Evolutionary conservation across 2,113 vertebrate species (phyloP).

Genomic region (Orientallactaga bullata): DNA sequence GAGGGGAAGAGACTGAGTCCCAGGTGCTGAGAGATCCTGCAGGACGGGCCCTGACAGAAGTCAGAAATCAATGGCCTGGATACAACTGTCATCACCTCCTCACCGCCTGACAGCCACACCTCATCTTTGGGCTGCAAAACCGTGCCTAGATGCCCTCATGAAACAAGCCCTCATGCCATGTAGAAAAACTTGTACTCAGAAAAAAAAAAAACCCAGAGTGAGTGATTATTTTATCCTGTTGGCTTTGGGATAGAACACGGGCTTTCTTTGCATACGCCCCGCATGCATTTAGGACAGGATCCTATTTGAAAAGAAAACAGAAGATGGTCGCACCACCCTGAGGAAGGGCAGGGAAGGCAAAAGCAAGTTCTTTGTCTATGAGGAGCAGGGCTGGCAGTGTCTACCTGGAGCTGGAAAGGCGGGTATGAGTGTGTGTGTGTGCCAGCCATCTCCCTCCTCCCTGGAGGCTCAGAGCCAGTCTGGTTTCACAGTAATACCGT

Average conservation of each 20-base stretch:
- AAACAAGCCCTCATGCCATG: background rate
- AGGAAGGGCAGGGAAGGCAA: background rate
- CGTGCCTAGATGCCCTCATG: background rate
- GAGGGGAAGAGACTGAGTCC: background rate
- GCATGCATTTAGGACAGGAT: constrained; percentile 14
- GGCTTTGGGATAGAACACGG: background rate
- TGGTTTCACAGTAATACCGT: accelerated
- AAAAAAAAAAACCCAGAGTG: background rate
- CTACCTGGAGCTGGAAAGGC: background rate
- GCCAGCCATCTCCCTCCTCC: background rate
- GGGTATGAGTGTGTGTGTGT: background rate
- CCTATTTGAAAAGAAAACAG: background rate
- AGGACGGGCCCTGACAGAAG: constrained; percentile 27
- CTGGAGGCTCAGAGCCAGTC: background rate
- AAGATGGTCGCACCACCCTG: background rate
- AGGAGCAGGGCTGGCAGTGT: accelerated
- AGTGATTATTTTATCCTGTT: constrained; percentile 24
- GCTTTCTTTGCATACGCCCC: constrained; percentile 17
- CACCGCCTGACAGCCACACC: background rate
- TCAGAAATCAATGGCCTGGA: background rate
- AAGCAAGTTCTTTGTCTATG: background rate
- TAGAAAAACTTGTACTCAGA: background rate
- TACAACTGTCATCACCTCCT: background rate
- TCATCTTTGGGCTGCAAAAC: background rate
- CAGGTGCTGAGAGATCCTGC: background rate